Conservation (phyloP, 2,113 vertebrate species). For the Ageneiosus marmoratus region DNA sequence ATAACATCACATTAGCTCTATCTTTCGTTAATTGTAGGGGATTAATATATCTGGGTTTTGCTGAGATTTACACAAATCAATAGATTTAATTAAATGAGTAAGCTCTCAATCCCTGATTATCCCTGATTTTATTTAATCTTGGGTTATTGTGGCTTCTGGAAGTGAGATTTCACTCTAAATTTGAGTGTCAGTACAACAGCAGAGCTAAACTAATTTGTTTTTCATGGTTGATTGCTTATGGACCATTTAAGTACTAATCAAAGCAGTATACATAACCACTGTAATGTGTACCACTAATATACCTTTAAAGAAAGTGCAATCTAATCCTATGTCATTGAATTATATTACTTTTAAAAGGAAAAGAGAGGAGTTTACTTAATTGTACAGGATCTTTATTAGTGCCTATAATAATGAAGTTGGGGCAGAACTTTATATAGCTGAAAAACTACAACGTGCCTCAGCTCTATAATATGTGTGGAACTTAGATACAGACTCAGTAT, state of each 20-base stretch:
- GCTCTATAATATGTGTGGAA: neutral
- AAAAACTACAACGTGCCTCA: neutral
- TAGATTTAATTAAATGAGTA: constrained; percentile 22
- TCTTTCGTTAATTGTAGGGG: neutral
- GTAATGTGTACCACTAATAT: neutral
- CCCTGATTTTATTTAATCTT: constrained; percentile 22
- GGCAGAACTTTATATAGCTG: neutral
- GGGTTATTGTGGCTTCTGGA: constrained; percentile 7
- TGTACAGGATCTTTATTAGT: neutral
- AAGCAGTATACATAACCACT: neutral
- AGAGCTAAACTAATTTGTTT: neutral
- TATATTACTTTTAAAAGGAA: neutral
- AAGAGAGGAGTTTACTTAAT: neutral
- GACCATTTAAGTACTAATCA: neutral
- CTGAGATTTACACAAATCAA: neutral
- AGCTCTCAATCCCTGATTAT: constrained; percentile 8
- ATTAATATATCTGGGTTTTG: neutral
- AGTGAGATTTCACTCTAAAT: neutral
- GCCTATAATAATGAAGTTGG: neutral
- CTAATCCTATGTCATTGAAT: neutral
- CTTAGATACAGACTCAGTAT: neutral
- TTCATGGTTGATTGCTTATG: too few relatives aligned
- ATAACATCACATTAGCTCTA: constrained; percentile 7
- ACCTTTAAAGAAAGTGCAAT: neutral
- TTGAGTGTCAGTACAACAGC: neutral